Evolutionary conservation across 2,113 vertebrate genomes (phyloP).

Genomic region (cattle (Bos taurus)): DNA sequence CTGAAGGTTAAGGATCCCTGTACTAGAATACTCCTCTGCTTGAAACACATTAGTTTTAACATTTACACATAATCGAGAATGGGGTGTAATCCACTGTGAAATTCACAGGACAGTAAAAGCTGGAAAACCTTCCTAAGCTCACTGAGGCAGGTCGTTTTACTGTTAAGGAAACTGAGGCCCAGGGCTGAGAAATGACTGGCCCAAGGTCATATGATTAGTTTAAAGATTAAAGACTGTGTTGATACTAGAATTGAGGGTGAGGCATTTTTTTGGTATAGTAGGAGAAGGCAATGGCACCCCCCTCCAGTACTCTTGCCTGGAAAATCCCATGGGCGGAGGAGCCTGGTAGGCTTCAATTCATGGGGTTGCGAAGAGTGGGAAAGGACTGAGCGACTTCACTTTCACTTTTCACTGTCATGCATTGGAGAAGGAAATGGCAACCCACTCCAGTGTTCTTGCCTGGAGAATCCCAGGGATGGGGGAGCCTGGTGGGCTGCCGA

Average conservation of each 20-base stretch:
- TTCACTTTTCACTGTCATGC: too few species aligned
- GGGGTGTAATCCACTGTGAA: not conserved
- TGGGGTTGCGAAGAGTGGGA: too few species aligned
- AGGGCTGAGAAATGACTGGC: not conserved
- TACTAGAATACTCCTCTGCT: not conserved
- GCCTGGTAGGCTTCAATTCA: too few species aligned
- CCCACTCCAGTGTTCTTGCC: too few species aligned
- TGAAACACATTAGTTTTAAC: not conserved
- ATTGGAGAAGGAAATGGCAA: too few species aligned
- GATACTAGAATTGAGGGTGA: not conserved
- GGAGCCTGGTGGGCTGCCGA: too few species aligned
- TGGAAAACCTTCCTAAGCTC: not conserved
- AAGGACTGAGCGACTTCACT: too few species aligned
- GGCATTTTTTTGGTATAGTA: not conserved
- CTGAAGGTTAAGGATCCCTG: not conserved
- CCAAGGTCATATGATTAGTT: not conserved
- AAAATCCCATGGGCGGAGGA: too few species aligned
- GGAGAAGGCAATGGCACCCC: too few species aligned
- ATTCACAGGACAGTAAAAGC: not conserved
- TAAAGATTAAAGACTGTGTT: not conserved
- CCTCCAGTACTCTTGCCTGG: too few species aligned
- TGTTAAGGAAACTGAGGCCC: not conserved
- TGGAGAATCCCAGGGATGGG: too few species aligned
- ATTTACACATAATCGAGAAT: not conserved
- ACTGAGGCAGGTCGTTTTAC: not conserved